A percentile compares a stretch with the other conserved stretches of the same genome.
Evolutionary conservation across 2,113 vertebrate species (phyloP).

Genomic region (Entelurus aequoreus): DNA sequence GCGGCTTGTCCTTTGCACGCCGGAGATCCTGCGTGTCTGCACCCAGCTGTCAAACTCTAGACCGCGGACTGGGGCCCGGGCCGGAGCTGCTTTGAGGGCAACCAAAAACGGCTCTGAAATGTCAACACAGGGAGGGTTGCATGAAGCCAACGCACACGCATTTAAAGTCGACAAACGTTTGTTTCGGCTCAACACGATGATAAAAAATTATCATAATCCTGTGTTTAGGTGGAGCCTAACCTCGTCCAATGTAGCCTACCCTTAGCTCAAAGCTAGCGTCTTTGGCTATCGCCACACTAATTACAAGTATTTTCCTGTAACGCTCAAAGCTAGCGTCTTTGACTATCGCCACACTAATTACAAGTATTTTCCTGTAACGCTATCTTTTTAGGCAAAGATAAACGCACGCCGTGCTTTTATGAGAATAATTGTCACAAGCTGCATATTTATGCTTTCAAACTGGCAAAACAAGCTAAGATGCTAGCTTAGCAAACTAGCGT

Average conservation of each 20-base stretch:
- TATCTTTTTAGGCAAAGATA: too few species aligned
- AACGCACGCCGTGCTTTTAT: too few species aligned
- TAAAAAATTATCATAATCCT: too few species aligned
- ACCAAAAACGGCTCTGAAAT: slow-evolving; percentile 65
- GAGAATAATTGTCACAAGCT: neutral
- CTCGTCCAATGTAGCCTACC: too few species aligned
- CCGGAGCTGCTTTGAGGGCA: slow-evolving; percentile 53
- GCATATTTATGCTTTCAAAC: neutral
- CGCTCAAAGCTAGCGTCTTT: too few species aligned
- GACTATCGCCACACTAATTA: too few species aligned
- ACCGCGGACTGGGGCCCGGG: slow-evolving; percentile 76
- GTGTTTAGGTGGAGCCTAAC: too few species aligned
- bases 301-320: too few species aligned
- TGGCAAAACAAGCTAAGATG: slow-evolving; percentile 11
- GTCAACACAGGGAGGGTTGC: slow-evolving; percentile 29
- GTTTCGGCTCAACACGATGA: too few species aligned
- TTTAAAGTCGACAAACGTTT: neutral
- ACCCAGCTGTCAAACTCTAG: slow-evolving; percentile 62
- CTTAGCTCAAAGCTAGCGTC: too few species aligned
- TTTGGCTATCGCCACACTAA: too few species aligned
- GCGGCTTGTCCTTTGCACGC: slow-evolving; percentile 31
- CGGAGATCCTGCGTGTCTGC: slow-evolving; percentile 34
- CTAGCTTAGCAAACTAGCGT: slow-evolving; percentile 32
- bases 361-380: too few species aligned
- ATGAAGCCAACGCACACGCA: neutral